A percentile compares a stretch with the other conserved stretches of the same genome.
Evolutionary conservation across 2,113 vertebrate genomes (phyloP).

Genomic region (Seriola quinqueradiata): DNA sequence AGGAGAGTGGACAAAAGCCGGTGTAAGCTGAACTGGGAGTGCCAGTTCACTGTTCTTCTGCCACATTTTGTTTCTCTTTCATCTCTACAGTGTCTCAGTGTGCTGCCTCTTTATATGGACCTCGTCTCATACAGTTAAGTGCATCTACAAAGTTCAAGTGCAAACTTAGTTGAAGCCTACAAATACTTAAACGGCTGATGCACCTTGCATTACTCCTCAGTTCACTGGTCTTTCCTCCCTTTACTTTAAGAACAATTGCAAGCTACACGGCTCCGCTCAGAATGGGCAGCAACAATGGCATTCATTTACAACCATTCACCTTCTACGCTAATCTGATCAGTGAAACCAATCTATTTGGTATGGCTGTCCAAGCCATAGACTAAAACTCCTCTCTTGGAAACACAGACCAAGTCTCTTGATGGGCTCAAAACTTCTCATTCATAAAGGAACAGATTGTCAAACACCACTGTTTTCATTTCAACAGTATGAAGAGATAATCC

Average conservation of each 20-base stretch:
- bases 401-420: slow-evolving; percentile 49
- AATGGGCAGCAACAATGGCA: slow-evolving; percentile 73
- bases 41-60: slow-evolving; percentile 36
- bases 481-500: slow-evolving; percentile 69
- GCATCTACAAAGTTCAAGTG: slow-evolving; percentile 29
- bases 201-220: slow-evolving; percentile 42
- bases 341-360: slow-evolving; percentile 83
- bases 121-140: slow-evolving; percentile 18
- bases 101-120: slow-evolving; percentile 14
- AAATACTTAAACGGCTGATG: slow-evolving; percentile 30
- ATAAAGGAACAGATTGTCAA: slow-evolving; percentile 71
- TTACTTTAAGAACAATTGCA: slow-evolving; percentile 53
- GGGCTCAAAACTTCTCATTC: slow-evolving; percentile 62
- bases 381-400: slow-evolving; percentile 49
- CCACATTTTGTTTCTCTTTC: slow-evolving; percentile 46
- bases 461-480: slow-evolving; percentile 59
- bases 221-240: slow-evolving; percentile 41
- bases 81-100: slow-evolving; percentile 25
- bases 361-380: slow-evolving; percentile 73
- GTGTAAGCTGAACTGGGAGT: slow-evolving; percentile 31
- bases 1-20: slow-evolving; percentile 19
- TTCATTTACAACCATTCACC: slow-evolving; percentile 69
- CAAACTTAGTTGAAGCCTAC: slow-evolving; percentile 39
- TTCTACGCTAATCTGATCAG: slow-evolving; percentile 73
- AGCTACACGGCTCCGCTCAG: slow-evolving; percentile 51